Evolutionary conservation across 2,888 invertebrate genomes (phyloP).

Genomic region (Hydrotaea cyrtoneurina): DNA sequence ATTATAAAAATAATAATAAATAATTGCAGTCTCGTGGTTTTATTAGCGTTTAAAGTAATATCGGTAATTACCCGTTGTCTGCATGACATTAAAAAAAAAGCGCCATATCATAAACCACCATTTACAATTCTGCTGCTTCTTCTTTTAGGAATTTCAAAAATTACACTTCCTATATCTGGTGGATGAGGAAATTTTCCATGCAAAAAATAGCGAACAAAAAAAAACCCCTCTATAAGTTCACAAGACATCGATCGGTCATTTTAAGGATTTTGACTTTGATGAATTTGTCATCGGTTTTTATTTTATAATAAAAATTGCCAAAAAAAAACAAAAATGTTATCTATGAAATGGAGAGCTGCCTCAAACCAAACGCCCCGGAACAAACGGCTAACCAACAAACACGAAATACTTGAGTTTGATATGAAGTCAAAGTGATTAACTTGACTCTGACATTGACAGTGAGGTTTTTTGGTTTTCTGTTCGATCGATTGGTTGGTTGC

Average conservation of each 20-base stretch:
- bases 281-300: conserved; percentile 12
- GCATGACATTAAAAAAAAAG: conserved; percentile 1
- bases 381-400: no score
- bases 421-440: background rate
- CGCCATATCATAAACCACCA: background rate
- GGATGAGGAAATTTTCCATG: background rate
- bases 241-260: conserved; percentile 19
- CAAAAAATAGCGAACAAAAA: background rate
- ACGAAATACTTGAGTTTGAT: background rate
- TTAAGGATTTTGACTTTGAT: background rate
- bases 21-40: conserved; percentile 45
- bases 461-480: background rate
- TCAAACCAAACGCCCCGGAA: no score
- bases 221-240: background rate
- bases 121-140: background rate
- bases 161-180: background rate
- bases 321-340: background rate
- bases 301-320: no score
- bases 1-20: conserved; percentile 13
- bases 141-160: conserved; percentile 6
- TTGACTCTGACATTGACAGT: conserved; percentile 46
- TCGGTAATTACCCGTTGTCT: background rate
- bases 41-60: conserved; percentile 37
- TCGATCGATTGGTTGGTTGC: background rate
- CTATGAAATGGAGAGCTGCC: no score